phyloP scores from a whole-genome alignment of 2,113 vertebrate species.

The Talpa occidentalis region DNA sequence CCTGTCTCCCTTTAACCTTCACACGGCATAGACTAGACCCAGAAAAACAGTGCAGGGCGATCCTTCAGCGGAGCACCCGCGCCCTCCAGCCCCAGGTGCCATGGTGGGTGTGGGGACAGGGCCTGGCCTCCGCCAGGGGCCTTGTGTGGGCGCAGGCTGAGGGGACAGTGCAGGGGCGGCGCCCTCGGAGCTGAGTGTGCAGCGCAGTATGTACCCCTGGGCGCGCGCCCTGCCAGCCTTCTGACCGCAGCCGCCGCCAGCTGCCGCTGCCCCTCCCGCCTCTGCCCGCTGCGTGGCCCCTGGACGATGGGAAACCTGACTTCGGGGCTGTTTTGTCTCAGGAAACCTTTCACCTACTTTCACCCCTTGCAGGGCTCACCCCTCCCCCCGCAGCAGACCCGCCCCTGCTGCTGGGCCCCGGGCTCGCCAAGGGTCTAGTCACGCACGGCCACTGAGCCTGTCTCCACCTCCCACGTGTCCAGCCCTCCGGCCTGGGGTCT shows the following conservation, averaged over 20 bases:
- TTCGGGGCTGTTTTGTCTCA: not conserved
- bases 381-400: too few species aligned
- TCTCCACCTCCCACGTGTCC: too few species aligned
- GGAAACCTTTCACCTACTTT: not conserved
- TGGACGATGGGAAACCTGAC: not conserved
- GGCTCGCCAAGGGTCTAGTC: accelerated
- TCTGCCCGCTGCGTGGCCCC: not conserved
- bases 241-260: accelerated
- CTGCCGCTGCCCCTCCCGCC: not conserved
- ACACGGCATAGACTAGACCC: constrained; percentile 80
- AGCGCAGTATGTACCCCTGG: constrained; percentile 71
- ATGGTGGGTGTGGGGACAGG: constrained; percentile 26
- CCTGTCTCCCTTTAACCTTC: constrained; percentile 80
- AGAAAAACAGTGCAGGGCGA: constrained; percentile 53
- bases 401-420: not conserved
- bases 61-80: not conserved
- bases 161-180: constrained; percentile 67
- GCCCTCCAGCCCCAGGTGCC: not conserved
- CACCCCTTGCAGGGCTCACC: not conserved
- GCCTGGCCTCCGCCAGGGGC: constrained; percentile 53
- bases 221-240: not conserved
- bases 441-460: too few species aligned
- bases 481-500: not conserved
- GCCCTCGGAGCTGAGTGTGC: constrained; percentile 75
- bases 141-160: constrained; percentile 75